These are phyloP conservation scores for Aquatica leii DNA, from an alignment of 2,888 invertebrate species.

Conservation along the genomic window DNA sequence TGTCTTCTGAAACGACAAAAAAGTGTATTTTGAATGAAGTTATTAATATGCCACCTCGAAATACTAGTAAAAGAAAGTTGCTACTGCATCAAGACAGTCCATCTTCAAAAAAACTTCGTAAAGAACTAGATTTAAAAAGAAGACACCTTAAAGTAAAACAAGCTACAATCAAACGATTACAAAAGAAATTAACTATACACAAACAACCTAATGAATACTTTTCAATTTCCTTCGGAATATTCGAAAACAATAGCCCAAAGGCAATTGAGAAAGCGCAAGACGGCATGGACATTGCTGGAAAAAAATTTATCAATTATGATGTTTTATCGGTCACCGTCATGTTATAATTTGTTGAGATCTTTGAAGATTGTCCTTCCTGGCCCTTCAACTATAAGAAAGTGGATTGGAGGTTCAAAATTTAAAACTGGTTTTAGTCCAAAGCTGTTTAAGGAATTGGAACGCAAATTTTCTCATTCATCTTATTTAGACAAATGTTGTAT, in stretches of 20 bases:
- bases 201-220: not conserved
- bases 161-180: not conserved
- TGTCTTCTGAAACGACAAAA: not conserved
- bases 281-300: not conserved
- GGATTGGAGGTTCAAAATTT: not conserved
- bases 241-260: not conserved
- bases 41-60: not conserved
- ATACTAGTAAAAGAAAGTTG: not conserved
- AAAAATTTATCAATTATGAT: not conserved
- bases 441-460: not conserved
- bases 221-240: not conserved
- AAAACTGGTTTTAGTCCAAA: not conserved
- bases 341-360: not conserved
- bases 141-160: not conserved
- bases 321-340: not conserved
- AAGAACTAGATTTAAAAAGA: not conserved
- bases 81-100: not conserved
- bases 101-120: not conserved
- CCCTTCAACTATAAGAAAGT: not conserved
- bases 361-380: not conserved
- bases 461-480: conserved; percentile 7
- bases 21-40: not conserved
- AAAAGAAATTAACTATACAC: not conserved
- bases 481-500: conserved; percentile 14
- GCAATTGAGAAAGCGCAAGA: not conserved